Conservation (phyloP, 2,797 vertebrate genomes). For the Phrynocephalus guinanensis region DNA sequence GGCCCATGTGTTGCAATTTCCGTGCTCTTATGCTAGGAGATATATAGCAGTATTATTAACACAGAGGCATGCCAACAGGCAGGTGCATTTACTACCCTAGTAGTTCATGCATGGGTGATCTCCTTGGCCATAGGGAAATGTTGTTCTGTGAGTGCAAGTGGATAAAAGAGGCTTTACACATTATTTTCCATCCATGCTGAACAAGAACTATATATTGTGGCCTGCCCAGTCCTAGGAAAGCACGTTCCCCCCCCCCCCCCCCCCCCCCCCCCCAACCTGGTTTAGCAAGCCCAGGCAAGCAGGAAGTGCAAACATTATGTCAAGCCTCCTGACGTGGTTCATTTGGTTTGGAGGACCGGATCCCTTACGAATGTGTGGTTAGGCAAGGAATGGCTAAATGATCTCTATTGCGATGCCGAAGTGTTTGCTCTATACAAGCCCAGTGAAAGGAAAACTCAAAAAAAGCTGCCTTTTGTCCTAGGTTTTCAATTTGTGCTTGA, state of each 20-base stretch:
- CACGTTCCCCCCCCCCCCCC: background rate
- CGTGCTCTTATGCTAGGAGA: no score
- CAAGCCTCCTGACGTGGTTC: background rate
- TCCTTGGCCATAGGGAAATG: background rate
- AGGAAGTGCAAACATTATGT: background rate
- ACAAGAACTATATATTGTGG: background rate
- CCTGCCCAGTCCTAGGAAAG: background rate
- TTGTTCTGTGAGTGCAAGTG: background rate
- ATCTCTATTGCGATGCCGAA: background rate
- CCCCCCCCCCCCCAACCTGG: no score
- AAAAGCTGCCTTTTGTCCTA: background rate
- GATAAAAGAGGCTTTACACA: background rate
- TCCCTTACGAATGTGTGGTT: background rate
- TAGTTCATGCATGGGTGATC: background rate
- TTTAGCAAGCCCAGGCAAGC: background rate
- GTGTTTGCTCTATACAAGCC: background rate
- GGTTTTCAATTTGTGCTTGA: background rate
- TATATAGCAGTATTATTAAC: background rate
- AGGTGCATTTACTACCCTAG: background rate
- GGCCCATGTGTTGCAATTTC: no score
- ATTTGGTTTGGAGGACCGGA: background rate
- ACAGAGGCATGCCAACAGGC: background rate
- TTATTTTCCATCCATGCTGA: background rate
- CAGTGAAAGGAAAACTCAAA: background rate
- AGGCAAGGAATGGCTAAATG: background rate